A percentile compares a stretch with the other conserved stretches of the same genome.
These are phyloP conservation scores for Anoplius nigerrimus DNA, from an alignment of 2,888 invertebrate genomes.

Conservation along the genomic window DNA sequence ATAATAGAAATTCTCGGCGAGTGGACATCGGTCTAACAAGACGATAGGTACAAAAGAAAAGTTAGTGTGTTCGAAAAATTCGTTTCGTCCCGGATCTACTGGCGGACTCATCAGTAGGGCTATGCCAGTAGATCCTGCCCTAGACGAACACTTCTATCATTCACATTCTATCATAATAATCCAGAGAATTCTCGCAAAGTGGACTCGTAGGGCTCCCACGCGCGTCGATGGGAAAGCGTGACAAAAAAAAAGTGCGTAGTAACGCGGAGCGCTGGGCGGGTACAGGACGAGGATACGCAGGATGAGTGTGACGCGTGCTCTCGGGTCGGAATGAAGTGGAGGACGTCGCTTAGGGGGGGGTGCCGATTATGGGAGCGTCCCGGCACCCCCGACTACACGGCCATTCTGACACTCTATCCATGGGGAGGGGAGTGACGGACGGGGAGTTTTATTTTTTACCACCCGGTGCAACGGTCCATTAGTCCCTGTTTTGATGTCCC, in stretches of 20 bases:
- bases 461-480: conserved; percentile 38
- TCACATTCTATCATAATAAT: too few relatives aligned
- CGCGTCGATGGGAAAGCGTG: conserved; percentile 7
- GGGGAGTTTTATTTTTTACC: conserved; percentile 13
- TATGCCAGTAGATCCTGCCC: too few relatives aligned
- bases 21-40: too few relatives aligned
- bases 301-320: background rate
- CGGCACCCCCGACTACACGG: conserved; percentile 40
- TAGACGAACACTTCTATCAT: too few relatives aligned
- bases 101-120: too few relatives aligned
- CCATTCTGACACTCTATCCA: conserved; percentile 37
- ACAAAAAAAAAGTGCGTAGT: background rate
- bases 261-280: background rate
- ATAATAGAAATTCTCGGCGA: too few relatives aligned
- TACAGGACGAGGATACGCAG: background rate
- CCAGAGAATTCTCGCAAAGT: background rate
- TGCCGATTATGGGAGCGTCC: conserved; percentile 41
- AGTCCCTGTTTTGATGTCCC: conserved; percentile 19
- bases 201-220: conserved; percentile 37
- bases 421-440: conserved; percentile 11
- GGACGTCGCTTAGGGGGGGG: conserved; percentile 5
- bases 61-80: too few relatives aligned
- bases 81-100: too few relatives aligned
- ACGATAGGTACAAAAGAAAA: too few relatives aligned
- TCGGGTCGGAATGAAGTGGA: conserved; percentile 5